phyloP scores from a whole-genome alignment of 2,113 vertebrate species.

The Ophthalmolycus amberensis region DNA sequence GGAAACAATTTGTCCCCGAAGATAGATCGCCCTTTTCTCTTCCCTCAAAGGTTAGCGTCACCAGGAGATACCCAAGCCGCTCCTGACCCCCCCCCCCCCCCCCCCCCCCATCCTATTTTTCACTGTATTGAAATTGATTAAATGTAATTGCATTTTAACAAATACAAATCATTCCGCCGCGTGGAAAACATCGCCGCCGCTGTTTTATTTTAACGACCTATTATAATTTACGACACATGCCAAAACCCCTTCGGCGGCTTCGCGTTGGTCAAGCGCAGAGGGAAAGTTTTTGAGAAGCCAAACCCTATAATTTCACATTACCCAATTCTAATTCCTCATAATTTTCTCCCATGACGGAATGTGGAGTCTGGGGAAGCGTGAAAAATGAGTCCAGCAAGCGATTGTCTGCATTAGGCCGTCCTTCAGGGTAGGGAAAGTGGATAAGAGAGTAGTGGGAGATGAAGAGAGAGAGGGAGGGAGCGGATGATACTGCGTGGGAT shows the following conservation, averaged over 20 bases:
- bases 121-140: conserved; percentile 74
- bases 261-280: conserved; percentile 50
- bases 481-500: conserved; percentile 45
- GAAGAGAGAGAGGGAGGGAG: conserved; percentile 21
- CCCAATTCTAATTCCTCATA: conserved; percentile 70
- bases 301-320: conserved; percentile 45
- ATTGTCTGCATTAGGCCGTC: conserved; percentile 32
- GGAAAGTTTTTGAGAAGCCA: conserved; percentile 22
- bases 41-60: conserved; percentile 23
- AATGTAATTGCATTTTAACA: conserved; percentile 76
- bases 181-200: conserved; percentile 41
- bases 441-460: conserved; percentile 32
- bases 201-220: conserved; percentile 70
- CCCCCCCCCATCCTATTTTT: conserved; percentile 67
- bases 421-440: conserved; percentile 44
- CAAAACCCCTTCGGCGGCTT: conserved; percentile 17
- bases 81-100: conserved; percentile 57
- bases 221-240: conserved; percentile 66
- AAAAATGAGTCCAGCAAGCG: conserved; percentile 55
- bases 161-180: conserved; percentile 69
- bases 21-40: conserved; percentile 33
- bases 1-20: conserved; percentile 10
- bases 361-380: conserved; percentile 44
- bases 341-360: conserved; percentile 57
- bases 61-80: conserved; percentile 18